Evolutionary conservation across 2,113 vertebrate genomes (phyloP).

Genomic region (Pedionomus torquatus): DNA sequence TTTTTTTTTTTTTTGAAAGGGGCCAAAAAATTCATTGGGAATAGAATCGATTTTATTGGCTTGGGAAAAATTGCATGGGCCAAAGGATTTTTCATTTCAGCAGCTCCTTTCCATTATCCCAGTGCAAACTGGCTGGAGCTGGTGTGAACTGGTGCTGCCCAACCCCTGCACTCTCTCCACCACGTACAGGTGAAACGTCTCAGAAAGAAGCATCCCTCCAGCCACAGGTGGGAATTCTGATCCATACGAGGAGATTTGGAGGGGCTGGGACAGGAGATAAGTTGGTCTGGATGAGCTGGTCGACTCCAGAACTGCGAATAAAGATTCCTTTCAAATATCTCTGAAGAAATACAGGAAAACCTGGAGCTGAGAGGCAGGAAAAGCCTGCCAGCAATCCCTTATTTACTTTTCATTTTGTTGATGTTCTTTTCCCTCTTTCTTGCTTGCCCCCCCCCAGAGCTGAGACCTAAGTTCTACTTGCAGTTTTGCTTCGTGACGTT

Average conservation of each 20-base stretch:
- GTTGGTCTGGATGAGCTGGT: not conserved
- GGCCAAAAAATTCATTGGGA: not conserved
- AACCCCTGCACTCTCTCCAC: too few species aligned
- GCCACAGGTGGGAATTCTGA: rapidly evolving
- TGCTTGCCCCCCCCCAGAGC: not conserved
- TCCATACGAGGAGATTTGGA: not conserved
- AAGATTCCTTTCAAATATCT: not conserved
- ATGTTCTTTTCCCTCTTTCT: not conserved
- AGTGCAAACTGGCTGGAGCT: not conserved
- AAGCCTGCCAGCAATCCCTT: not conserved
- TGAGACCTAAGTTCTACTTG: not conserved
- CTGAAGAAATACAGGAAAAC: not conserved
- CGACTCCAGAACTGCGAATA: not conserved
- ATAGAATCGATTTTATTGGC: not conserved
- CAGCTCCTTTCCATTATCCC: not conserved
- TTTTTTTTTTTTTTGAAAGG: not conserved
- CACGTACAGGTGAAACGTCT: not conserved
- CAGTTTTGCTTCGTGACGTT: not conserved
- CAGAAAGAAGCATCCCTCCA: not conserved
- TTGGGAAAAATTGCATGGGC: not conserved
- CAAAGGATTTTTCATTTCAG: not conserved
- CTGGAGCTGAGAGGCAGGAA: not conserved
- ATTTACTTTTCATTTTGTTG: not conserved
- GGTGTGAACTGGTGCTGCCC: not conserved
- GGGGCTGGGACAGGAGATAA: not conserved